Evolutionary conservation across 2,888 invertebrate species (phyloP), one percentile per base, ranked within the genome.

Genomic region (Hipparchia semele): DNA sequence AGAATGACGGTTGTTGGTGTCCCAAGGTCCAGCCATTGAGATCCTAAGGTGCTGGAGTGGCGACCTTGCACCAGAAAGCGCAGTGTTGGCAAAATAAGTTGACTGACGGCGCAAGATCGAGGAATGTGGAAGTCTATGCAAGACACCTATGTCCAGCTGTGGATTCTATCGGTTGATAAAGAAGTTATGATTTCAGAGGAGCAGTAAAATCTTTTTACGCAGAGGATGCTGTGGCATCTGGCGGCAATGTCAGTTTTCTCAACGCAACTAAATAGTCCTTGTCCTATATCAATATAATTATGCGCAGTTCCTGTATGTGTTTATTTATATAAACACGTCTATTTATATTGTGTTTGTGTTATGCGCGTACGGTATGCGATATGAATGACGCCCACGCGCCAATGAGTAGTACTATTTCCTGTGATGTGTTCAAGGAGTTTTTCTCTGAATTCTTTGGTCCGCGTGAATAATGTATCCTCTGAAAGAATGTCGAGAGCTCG

Each of bases 381-480:
- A 39, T 60, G 59, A 60, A 60, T 60, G 59, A 60, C 33, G 59
- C 59, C 59, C 10, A 60, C 59, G 59, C 59, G 10, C 59, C 12
- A 8, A 6, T 60, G 59, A 60, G 59, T 60, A 39, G 12, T 59
- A 23, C 58, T 58, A 58, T 58, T 58, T 8, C 8, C 7, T 56
- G 58, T 58, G 13, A 13, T 58, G 58, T 8, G 2, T 23, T 58
- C 58, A 58, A 13, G 13, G 58, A 58, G 13, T 7, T 58, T 7
- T 58, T 58, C 58, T 58, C 1, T 58, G 23, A 58, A 58, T 58
- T 58, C 23, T 13, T 58, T 58, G 13, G 56, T 56, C 2, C 2
- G 56, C 13, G n/a, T 23, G 13, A 58, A 23, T 58, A 23, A 58
- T 58, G 13, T 58, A 23, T 23, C 58, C 56, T 58, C 58, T 23